Evolutionary conservation across 2,113 vertebrate species (phyloP).

Genomic region (Herpailurus yagouaroundi): DNA sequence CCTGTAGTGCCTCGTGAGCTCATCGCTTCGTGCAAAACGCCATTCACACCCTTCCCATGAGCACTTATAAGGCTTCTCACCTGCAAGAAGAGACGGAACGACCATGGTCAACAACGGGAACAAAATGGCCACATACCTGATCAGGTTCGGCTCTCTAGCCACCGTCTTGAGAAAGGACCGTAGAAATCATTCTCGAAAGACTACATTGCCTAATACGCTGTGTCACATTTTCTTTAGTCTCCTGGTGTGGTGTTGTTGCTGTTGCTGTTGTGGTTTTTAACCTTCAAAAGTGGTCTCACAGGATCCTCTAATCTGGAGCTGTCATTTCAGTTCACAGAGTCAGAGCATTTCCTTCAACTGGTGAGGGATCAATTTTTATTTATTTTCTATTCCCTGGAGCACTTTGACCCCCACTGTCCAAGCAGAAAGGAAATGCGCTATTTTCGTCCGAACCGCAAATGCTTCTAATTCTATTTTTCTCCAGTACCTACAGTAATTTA

Average conservation of each 20-base stretch:
- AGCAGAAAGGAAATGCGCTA: constrained; percentile 78
- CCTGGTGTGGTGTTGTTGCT: not conserved
- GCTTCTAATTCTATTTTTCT: constrained; percentile 80
- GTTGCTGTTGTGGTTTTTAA: not conserved
- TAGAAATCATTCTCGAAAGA: not conserved
- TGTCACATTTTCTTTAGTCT: not conserved
- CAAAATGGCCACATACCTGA: not conserved
- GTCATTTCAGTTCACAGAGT: constrained; percentile 61
- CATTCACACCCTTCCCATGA: constrained; percentile 99
- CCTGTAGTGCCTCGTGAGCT: constrained; percentile 99
- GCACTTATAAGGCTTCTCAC: constrained; percentile 99
- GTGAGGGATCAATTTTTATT: constrained; percentile 76
- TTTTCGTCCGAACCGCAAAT: constrained; percentile 81
- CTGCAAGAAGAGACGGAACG: constrained; percentile 81
- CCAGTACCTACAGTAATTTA: constrained; percentile 72
- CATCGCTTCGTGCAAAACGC: constrained; percentile 99
- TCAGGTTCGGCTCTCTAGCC: not conserved
- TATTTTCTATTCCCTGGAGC: constrained; percentile 73
- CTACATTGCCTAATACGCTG: not conserved
- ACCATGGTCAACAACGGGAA: constrained; percentile 26
- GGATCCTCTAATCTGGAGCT: constrained; percentile 43
- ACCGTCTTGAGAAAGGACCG: not conserved
- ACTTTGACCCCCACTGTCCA: constrained; percentile 57
- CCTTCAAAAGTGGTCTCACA: constrained; percentile 65
- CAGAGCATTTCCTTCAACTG: constrained; percentile 56